These are phyloP conservation scores for Urosaurus nigricauda DNA, from an alignment of 2,797 vertebrate genomes.

Conservation along the genomic window DNA sequence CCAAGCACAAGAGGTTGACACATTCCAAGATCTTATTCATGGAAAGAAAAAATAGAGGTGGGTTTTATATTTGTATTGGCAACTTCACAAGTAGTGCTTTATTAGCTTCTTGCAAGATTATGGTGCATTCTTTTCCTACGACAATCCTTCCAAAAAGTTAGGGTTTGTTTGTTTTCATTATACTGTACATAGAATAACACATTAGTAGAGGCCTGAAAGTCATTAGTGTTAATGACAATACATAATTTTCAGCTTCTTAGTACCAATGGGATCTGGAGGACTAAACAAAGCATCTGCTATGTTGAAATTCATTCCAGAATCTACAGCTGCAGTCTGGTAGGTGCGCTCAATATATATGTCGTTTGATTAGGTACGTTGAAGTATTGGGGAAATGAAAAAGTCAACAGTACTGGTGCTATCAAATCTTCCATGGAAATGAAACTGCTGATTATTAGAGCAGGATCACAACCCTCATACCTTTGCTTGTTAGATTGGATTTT, in stretches of 20 bases:
- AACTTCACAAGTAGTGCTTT: not conserved
- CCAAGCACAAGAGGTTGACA: not conserved
- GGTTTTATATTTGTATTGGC: not conserved
- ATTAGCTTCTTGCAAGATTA: slow-evolving; percentile 10
- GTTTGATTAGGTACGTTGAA: not conserved
- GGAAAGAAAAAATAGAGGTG: slow-evolving; percentile 3
- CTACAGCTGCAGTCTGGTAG: not conserved
- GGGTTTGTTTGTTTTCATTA: not conserved
- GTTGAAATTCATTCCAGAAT: not conserved
- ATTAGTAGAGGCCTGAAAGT: not conserved
- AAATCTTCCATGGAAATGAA: not conserved
- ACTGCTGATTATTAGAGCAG: not conserved
- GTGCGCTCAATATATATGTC: not conserved
- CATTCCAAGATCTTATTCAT: slow-evolving; percentile 28
- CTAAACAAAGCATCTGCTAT: not conserved
- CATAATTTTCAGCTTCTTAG: not conserved
- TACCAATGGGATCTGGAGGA: not conserved
- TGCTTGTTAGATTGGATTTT: not conserved
- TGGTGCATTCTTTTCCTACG: not conserved
- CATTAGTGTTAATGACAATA: not conserved
- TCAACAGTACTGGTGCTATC: not conserved
- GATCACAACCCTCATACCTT: not conserved
- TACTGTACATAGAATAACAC: not conserved
- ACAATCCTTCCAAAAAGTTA: not conserved
- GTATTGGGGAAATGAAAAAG: not conserved